Evolutionary conservation across 2,113 vertebrate species (phyloP).

Genomic region (Pyrgilauda ruficollis): DNA sequence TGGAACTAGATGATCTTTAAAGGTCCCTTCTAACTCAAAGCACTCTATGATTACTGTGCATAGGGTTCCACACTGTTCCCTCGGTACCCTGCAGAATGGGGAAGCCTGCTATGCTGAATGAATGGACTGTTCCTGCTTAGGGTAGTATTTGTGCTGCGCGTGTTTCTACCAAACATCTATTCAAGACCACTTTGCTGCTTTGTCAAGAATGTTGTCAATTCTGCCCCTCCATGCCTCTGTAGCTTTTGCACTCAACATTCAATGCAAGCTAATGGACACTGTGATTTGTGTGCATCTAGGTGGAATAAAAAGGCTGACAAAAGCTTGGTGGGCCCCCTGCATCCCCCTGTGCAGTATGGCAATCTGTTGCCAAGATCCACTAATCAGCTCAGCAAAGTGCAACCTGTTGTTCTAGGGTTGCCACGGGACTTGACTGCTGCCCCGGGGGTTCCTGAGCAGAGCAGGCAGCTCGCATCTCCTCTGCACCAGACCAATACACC

Average conservation of each 20-base stretch:
- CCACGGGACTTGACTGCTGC: not conserved
- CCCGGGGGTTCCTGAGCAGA: not conserved
- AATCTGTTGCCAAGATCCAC: not conserved
- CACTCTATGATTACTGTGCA: not conserved
- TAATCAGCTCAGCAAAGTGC: not conserved
- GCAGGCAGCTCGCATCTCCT: not conserved
- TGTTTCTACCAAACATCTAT: not conserved
- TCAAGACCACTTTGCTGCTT: not conserved
- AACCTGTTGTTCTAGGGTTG: not conserved
- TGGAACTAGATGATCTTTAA: not conserved
- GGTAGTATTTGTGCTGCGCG: not conserved
- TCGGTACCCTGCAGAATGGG: fast-evolving
- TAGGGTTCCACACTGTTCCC: fast-evolving
- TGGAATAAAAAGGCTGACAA: not conserved
- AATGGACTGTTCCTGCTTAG: not conserved
- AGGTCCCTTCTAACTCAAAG: not conserved
- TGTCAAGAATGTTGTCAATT: not conserved
- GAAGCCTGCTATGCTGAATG: not conserved
- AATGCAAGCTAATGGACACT: not conserved
- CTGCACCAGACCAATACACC: fast-evolving
- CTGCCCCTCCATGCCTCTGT: not conserved
- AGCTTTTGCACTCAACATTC: not conserved
- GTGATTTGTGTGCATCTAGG: fast-evolving
- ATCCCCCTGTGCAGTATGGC: not conserved
- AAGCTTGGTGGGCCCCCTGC: fast-evolving